phyloP scores from a whole-genome alignment of 2,797 vertebrate species.

The Gouania willdenowi region DNA sequence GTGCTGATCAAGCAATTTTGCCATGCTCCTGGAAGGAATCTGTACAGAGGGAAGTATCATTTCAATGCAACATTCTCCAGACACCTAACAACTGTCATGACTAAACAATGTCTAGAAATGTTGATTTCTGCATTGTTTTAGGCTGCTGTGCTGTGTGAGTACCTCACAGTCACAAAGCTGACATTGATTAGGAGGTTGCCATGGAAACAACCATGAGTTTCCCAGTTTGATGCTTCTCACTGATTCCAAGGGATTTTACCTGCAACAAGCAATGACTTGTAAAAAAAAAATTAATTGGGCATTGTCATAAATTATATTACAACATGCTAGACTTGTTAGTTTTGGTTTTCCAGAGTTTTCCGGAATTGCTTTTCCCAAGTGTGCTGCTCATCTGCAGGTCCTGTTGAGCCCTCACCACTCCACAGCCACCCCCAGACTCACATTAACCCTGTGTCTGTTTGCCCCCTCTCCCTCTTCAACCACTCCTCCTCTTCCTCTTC shows the following conservation, averaged over 20 bases:
- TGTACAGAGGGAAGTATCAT: slow-evolving; percentile 27
- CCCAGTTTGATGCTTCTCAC: slow-evolving; percentile 27
- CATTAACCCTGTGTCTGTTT: slow-evolving; percentile 72
- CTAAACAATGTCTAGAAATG: too few relatives aligned
- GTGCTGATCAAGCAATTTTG: background rate
- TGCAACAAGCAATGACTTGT: slow-evolving; percentile 41
- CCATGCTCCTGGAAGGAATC: slow-evolving; percentile 19
- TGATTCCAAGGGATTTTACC: slow-evolving; percentile 18
- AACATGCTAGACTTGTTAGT: too few relatives aligned
- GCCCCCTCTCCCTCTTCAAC: slow-evolving; percentile 40
- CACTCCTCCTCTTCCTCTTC: slow-evolving; percentile 58
- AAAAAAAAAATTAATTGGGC: slow-evolving; percentile 18
- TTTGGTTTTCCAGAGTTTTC: background rate
- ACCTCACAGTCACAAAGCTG: too few relatives aligned
- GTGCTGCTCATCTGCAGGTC: slow-evolving; percentile 26
- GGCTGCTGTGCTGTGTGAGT: too few relatives aligned
- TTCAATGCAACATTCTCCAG: background rate
- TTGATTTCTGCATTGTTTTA: too few relatives aligned
- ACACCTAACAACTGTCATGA: too few relatives aligned
- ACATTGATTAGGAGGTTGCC: too few relatives aligned
- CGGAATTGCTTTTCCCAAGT: slow-evolving; percentile 29
- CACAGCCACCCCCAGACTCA: slow-evolving; percentile 52
- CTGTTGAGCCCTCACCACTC: slow-evolving; percentile 25
- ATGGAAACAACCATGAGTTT: too few relatives aligned
- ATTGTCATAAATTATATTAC: background rate